Percentiles rank a stretch among this genome's conserved stretches.
These are phyloP conservation scores for Tricholauxania praeusta DNA, from an alignment of 2,888 invertebrate genomes.

Conservation along the genomic window DNA sequence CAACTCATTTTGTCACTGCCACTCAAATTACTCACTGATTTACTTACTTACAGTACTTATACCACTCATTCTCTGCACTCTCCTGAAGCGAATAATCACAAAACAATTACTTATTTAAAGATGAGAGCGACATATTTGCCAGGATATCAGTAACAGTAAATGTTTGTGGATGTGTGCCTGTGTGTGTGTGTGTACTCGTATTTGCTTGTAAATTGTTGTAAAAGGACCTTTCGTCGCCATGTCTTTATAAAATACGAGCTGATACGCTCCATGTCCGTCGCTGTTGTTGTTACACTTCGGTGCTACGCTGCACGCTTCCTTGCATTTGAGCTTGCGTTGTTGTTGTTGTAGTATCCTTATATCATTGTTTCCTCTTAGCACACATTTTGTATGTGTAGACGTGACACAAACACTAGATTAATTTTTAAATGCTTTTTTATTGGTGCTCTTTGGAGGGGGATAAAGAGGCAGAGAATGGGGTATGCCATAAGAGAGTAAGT, in stretches of 20 bases:
- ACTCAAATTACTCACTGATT: neutral
- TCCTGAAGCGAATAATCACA: neutral
- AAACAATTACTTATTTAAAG: constrained; percentile 32
- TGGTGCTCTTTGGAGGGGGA: constrained; percentile 48
- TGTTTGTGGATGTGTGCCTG: constrained; percentile 14
- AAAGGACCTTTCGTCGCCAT: constrained; percentile 47
- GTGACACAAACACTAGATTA: constrained; percentile 54
- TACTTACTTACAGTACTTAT: neutral
- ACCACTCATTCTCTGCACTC: constrained; percentile 1
- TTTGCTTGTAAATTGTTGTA: constrained; percentile 24
- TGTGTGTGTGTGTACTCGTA: constrained; percentile 30
- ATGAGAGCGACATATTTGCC: constrained; percentile 20
- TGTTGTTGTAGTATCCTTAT: constrained; percentile 14
- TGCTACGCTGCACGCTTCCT: neutral
- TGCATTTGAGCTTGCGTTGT: constrained; percentile 14
- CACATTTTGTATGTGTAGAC: constrained; percentile 45
- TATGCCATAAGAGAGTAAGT: neutral
- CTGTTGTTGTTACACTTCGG: constrained; percentile 32
- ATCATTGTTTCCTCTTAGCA: constrained; percentile 29
- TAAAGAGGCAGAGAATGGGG: constrained; percentile 4
- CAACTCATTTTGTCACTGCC: neutral
- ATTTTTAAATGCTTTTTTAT: constrained; percentile 54
- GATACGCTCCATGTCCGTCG: constrained; percentile 12
- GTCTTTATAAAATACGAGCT: constrained; percentile 44
- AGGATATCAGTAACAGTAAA: neutral